Conservation (phyloP, 2,113 vertebrate genomes). For the Paraplagusia blochii region DNA sequence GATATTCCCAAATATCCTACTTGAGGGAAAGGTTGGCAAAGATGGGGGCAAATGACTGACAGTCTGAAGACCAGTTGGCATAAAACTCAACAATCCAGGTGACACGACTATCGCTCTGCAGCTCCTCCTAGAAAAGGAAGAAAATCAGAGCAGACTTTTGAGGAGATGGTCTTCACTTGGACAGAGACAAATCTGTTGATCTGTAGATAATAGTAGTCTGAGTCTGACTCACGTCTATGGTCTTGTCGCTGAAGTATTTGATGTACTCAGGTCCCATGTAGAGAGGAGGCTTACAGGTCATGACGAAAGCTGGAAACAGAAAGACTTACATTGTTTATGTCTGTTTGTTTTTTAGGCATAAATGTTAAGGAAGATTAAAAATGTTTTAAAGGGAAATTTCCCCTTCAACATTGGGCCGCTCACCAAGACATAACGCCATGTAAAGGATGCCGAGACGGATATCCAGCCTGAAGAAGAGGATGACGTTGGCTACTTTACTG, state of each 20-base stretch:
- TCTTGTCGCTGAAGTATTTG: conserved; percentile 94
- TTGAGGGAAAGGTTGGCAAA: conserved; percentile 92
- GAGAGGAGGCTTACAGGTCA: conserved; percentile 92
- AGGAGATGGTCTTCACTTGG: no score
- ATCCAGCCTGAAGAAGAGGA: conserved; percentile 95
- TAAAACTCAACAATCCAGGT: conserved; percentile 96
- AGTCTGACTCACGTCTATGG: conserved; percentile 85
- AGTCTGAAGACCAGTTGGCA: conserved; percentile 94
- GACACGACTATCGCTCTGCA: conserved; percentile 82
- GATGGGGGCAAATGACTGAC: conserved; percentile 91
- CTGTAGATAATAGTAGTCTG: not conserved
- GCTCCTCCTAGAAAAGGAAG: conserved; percentile 83
- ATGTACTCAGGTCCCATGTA: conserved; percentile 96
- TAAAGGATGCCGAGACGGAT: conserved; percentile 91
- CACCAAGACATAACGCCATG: conserved; percentile 87
- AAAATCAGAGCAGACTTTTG: not conserved
- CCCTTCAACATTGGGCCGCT: conserved; percentile 45
- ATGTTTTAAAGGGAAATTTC: no score
- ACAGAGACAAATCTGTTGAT: not conserved
- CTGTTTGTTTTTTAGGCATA: no score
- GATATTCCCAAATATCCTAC: no score
- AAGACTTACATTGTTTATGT: not conserved
- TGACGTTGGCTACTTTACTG: conserved; percentile 92
- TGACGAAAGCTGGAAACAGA: conserved; percentile 83
- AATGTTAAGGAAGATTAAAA: no score